Conservation (phyloP, 2,797 vertebrate genomes). For the Rhinichthys osculus region DNA sequence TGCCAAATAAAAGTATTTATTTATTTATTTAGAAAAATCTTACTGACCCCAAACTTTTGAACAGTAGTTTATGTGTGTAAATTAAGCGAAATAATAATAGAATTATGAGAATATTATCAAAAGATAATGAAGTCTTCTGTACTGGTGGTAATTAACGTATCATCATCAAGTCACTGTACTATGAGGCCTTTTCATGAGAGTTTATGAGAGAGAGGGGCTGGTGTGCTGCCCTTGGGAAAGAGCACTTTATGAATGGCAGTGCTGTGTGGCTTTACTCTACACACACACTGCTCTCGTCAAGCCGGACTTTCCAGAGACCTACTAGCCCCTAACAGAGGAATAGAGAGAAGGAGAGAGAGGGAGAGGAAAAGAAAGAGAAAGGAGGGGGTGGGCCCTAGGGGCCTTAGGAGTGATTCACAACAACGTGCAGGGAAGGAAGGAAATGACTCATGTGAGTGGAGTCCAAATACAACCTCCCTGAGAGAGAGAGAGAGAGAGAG, state of each 20-base stretch:
- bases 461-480: slow-evolving; percentile 77
- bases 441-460: slow-evolving; percentile 94
- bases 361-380: slow-evolving; percentile 83
- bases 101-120: neutral
- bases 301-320: slow-evolving; percentile 76
- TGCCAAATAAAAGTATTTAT: neutral
- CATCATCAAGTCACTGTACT: slow-evolving; percentile 20
- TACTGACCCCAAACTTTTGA: neutral
- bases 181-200: slow-evolving; percentile 11
- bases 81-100: neutral
- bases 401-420: slow-evolving; percentile 91
- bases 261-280: slow-evolving; percentile 50
- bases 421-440: slow-evolving; percentile 98
- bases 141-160: neutral
- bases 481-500: slow-evolving; percentile 61
- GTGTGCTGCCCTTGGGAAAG: slow-evolving; percentile 41
- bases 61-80: neutral
- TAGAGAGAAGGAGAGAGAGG: slow-evolving; percentile 52
- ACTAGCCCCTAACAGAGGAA: slow-evolving; percentile 61
- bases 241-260: slow-evolving; percentile 60
- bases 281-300: slow-evolving; percentile 54
- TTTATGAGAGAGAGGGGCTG: slow-evolving; percentile 10
- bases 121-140: neutral
- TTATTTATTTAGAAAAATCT: neutral
- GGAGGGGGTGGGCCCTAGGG: slow-evolving; percentile 81